Base-by-base conservation (phyloP, 92 coral and sea anemone species). In the Umimayanthus chanpuru region DNA sequence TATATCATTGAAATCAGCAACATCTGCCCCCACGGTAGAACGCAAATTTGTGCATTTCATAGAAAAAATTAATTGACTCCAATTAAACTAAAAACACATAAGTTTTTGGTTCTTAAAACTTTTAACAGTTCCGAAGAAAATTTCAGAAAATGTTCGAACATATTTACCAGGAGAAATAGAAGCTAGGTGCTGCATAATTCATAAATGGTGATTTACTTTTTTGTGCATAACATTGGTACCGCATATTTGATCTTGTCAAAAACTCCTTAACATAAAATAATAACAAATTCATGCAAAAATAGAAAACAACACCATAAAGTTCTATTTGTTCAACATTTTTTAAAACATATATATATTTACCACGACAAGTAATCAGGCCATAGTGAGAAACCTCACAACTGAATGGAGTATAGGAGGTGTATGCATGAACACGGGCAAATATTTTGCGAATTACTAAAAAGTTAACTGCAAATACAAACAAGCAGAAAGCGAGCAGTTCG, bases 381-480 rank as follows among this genome's bases (percentile, higher is more conserved):
- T 20, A 15, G 15, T 50, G 67, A 61, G 73, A 29, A 12, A 65
- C 73, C 26, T 26, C 44, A 49, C 29, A 23, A 28, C 15, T 25
- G 28, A 44, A 47, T 68, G 41, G 7, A 43, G 67, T 71, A 44
- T 68, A 70, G n/a, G 44, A 11, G 79, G 11, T 18, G 29, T 83
- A 68, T 83, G 29, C 78, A 70, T 83, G 78, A 83, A 70, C 25
- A 32, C 61, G 78, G 64, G 41, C 32, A 68, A 79, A 55, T 77
- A 77, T 80, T n/a, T 40, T 39, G 26, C 4, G 56, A 70, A 29
- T 47, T 2, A 43, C 47, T n/a, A 68, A 30, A 36, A 47, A 81
- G 28, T 40, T 65, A 16, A 43, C 87, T 67, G 47, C 47, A 70
- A 83, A 83, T 76, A 83, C 44, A 61, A 25, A 41, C 2, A 65